These are phyloP conservation scores for Stenodema calcarata DNA, from an alignment of 2,888 invertebrate genomes.

Conservation along the genomic window DNA sequence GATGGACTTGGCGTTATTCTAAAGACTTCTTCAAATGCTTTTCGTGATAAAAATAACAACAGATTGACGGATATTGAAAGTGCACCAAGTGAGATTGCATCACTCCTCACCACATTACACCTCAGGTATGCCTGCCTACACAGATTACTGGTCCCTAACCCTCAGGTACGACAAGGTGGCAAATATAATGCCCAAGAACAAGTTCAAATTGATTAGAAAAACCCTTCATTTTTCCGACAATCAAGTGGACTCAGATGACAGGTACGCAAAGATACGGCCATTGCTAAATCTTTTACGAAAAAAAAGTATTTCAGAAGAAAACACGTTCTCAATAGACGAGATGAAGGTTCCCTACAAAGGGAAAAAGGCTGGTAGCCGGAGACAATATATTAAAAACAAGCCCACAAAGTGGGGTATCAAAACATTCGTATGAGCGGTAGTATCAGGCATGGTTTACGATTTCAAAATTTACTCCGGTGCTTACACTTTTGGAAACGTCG, in stretches of 20 bases:
- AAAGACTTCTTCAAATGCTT: no score
- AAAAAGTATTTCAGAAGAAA: background rate
- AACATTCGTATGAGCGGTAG: constrained; percentile 59
- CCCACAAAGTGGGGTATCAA: constrained; percentile 61
- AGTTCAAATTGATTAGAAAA: background rate
- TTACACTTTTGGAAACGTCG: constrained; percentile 57
- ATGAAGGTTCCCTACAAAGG: constrained; percentile 60
- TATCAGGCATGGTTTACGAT: constrained; percentile 60
- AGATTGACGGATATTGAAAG: no score
- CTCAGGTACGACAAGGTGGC: constrained; percentile 5
- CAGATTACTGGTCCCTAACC: background rate
- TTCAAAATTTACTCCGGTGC: constrained; percentile 59
- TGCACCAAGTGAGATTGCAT: no score
- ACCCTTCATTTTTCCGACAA: constrained; percentile 19
- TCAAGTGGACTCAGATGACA: background rate
- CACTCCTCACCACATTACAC: no score
- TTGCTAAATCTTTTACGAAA: background rate
- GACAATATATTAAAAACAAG: constrained; percentile 60
- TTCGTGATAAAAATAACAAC: no score
- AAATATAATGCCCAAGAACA: background rate
- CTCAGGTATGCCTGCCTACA: background rate
- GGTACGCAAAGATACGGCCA: background rate
- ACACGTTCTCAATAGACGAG: constrained; percentile 58
- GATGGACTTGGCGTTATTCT: no score
- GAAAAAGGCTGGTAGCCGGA: constrained; percentile 58